phyloP scores from a whole-genome alignment of 2,888 invertebrate genomes.

The Rosalia funebris region DNA sequence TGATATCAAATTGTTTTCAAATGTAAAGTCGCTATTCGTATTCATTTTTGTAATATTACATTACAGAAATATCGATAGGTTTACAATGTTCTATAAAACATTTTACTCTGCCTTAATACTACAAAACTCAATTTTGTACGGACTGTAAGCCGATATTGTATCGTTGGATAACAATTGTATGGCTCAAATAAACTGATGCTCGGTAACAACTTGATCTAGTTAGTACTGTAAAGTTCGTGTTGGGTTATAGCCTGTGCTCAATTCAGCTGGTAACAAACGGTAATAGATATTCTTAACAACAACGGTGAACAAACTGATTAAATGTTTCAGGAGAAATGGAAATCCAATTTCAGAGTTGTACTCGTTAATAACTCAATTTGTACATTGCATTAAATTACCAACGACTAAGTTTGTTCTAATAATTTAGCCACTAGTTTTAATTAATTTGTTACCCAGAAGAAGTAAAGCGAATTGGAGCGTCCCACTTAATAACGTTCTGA shows the following conservation, averaged over 20 bases:
- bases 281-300: conserved; percentile 12
- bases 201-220: conserved; percentile 15
- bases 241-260: conserved; percentile 5
- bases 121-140: too few relatives aligned
- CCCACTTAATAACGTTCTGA: too few relatives aligned
- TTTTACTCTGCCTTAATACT: too few relatives aligned
- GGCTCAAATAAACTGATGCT: too few relatives aligned
- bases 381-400: conserved; percentile 6
- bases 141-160: too few relatives aligned
- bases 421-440: not conserved
- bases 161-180: too few relatives aligned
- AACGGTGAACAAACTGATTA: conserved; percentile 16
- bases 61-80: too few relatives aligned
- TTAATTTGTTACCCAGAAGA: not conserved
- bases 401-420: conserved; percentile 12
- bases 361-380: conserved; percentile 21
- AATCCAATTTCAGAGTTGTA: conserved; percentile 5
- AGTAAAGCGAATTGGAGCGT: too few relatives aligned
- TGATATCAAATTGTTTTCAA: too few relatives aligned
- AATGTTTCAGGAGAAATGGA: conserved; percentile 16
- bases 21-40: too few relatives aligned
- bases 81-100: too few relatives aligned
- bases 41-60: too few relatives aligned
- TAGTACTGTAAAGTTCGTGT: conserved; percentile 7
- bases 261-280: conserved; percentile 14